These are phyloP conservation scores for Carposina sasakii DNA, from an alignment of 1,140 invertebrate genomes.

Conservation along the genomic window DNA sequence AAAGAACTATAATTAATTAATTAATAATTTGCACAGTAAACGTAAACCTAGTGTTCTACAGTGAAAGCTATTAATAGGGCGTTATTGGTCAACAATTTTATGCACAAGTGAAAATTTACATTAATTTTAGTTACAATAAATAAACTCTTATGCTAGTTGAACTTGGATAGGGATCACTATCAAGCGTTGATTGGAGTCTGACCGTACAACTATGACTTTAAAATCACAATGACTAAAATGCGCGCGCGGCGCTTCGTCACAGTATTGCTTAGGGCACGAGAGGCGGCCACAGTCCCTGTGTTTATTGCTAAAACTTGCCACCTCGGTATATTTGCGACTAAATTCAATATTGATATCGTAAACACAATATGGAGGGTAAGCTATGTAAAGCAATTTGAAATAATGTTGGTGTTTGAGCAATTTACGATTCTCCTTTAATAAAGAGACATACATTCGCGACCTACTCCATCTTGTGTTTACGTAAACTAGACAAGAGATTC, in stretches of 20 bases:
- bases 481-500: no score
- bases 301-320: no score
- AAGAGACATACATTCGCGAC: no score
- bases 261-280: slow-evolving; percentile 12
- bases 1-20: slow-evolving; percentile 35
- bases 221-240: no score
- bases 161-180: slow-evolving; percentile 21
- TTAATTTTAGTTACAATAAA: slow-evolving; percentile 27
- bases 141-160: slow-evolving; percentile 25
- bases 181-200: slow-evolving; percentile 29
- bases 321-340: no score
- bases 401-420: no score
- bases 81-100: slow-evolving; percentile 38
- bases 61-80: slow-evolving; percentile 40
- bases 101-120: slow-evolving; percentile 38
- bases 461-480: no score
- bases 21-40: slow-evolving; percentile 46
- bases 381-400: no score
- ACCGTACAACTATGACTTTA: slow-evolving; percentile 19
- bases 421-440: no score
- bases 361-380: no score
- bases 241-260: neutral
- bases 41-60: slow-evolving; percentile 43
- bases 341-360: no score
- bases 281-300: no score